These are phyloP conservation scores for Chrysopilus asiliformis DNA, from an alignment of 2,888 invertebrate genomes.

Conservation along the genomic window DNA sequence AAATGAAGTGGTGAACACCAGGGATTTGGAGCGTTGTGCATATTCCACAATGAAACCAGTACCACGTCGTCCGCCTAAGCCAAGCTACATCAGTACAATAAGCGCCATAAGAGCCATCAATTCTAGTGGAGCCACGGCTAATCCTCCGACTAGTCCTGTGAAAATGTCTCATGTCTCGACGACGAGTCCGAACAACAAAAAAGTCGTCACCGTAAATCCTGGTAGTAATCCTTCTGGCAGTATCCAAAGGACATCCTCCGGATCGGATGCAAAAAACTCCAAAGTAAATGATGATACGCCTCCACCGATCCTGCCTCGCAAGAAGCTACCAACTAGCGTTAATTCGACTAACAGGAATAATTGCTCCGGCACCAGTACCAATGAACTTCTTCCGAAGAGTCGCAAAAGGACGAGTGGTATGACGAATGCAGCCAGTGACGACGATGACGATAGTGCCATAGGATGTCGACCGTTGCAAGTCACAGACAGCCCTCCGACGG, in stretches of 20 bases:
- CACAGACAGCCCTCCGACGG: background rate
- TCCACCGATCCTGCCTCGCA: slow-evolving; percentile 10
- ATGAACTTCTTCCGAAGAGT: slow-evolving; percentile 16
- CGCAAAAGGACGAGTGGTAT: slow-evolving; percentile 4
- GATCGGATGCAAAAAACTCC: too few relatives aligned
- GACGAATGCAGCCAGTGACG: background rate
- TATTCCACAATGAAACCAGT: too few relatives aligned
- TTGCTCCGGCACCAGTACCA: slow-evolving; percentile 19
- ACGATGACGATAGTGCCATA: slow-evolving; percentile 4
- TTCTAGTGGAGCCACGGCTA: too few relatives aligned
- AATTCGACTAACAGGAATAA: slow-evolving; percentile 16
- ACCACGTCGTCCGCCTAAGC: too few relatives aligned
- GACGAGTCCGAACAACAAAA: too few relatives aligned
- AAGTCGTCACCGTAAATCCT: background rate
- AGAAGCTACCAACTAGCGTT: slow-evolving; percentile 6
- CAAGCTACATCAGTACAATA: too few relatives aligned
- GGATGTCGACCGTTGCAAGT: slow-evolving; percentile 4
- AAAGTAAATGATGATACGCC: slow-evolving; percentile 6
- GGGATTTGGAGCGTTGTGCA: too few relatives aligned
- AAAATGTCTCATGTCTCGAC: too few relatives aligned
- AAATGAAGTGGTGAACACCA: too few relatives aligned
- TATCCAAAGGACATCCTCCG: too few relatives aligned
- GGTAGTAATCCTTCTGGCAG: background rate
- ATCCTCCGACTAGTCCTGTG: too few relatives aligned
- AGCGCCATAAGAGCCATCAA: too few relatives aligned